Base-by-base conservation (phyloP, 2,888 invertebrate genomes). In the Cheilosia soror region DNA sequence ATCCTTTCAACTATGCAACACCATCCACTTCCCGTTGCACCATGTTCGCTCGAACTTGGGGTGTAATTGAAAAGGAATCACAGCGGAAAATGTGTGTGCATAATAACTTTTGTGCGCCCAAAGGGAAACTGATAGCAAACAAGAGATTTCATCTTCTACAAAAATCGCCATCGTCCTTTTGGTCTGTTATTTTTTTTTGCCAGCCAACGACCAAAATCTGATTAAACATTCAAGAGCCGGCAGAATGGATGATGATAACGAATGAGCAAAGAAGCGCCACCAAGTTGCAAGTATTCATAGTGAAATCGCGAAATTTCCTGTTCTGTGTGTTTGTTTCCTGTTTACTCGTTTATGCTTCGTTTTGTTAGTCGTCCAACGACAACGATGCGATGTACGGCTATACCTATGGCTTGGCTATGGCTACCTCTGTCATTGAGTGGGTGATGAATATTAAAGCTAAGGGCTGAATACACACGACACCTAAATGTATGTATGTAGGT, bases 21-120 rank as follows among this genome's bases (percentile, higher is more conserved):
- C 77, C 65, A 77, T 40, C 65, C 66, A 62, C 71, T 76, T 84
- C 71, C 80, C 58, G 58, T 44, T 53, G 69, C 79, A 71, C 15
- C 57, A 63, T 63, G 20, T 55, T 55, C 60, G 71, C 33, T 55
- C 60, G 71, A 33, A 27, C 63, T 15, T 11, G 27, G 13, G 31
- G 51, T 69, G 79, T 84, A 84, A 84, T 84, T 84, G 84, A 84
- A 84, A 80, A 84, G 58, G 69, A 79, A 84, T 84, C 84, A 76
- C 80, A 71, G 83, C 69, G 83, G 44, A 68, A 78, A 77, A 65
- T 78, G 68, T 83, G 68, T 83, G 72, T 69, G 73, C 75, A 84
- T 76, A 84, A 79, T 84, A 79, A 75, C 75, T 69, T 65, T 49
- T 75, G 73, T 57, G 51, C 63, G 31, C 65, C 68, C 63, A 69